phyloP scores from a whole-genome alignment of 2,797 vertebrate genomes.

The Muscicapa striata region DNA sequence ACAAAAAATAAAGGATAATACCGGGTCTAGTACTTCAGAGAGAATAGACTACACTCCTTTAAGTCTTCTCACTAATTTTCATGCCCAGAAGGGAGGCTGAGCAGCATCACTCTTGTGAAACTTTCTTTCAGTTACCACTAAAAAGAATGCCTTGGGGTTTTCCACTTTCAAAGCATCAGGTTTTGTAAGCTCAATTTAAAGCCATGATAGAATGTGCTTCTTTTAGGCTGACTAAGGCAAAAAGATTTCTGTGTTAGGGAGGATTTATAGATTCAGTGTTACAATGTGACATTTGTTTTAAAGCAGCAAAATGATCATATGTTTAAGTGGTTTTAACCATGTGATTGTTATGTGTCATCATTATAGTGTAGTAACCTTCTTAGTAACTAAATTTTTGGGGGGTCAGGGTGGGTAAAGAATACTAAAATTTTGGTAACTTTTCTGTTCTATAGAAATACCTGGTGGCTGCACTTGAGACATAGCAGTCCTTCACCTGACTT shows the following conservation, averaged over 20 bases:
- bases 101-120: constrained; percentile 8
- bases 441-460: not conserved
- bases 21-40: not conserved
- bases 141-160: not conserved
- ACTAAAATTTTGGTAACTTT: not conserved
- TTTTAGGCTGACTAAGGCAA: not conserved
- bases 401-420: not conserved
- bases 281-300: not conserved
- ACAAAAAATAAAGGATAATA: not conserved
- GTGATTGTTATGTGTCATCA: not conserved
- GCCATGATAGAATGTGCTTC: not conserved
- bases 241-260: not conserved
- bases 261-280: not conserved
- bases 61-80: not conserved
- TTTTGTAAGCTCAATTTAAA: not conserved
- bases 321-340: not conserved
- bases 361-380: not conserved
- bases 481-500: not conserved
- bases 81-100: not conserved
- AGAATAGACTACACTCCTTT: not conserved
- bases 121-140: not conserved
- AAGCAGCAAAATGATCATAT: not conserved
- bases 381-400: not conserved
- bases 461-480: not conserved
- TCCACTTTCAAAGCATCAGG: constrained; percentile 1